Evolutionary conservation across 2,113 vertebrate genomes (phyloP).

Genomic region (Percopsis transmontana): DNA sequence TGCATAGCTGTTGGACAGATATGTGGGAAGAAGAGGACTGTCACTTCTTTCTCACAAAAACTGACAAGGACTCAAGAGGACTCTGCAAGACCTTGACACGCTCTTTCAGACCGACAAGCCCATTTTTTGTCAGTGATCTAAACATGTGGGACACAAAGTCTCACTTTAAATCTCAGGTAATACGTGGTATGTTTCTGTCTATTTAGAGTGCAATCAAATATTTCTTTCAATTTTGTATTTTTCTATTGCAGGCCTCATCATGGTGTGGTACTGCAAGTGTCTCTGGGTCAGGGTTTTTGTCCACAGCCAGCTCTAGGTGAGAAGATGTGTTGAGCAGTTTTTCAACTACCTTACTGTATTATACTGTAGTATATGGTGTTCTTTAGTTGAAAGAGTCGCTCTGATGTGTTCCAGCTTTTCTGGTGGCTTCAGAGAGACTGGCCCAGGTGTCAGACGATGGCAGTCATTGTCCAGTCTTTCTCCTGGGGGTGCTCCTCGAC

Average conservation of each 20-base stretch:
- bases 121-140: conserved; percentile 53
- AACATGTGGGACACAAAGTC: conserved; percentile 67
- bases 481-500: conserved; percentile 24
- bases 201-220: background rate
- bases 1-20: conserved; percentile 19
- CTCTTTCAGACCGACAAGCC: conserved; percentile 46
- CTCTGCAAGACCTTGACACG: conserved; percentile 28
- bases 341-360: background rate
- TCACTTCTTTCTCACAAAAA: conserved; percentile 35
- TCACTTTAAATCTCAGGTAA: conserved; percentile 66
- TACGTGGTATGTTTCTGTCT: background rate
- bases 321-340: background rate
- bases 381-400: background rate
- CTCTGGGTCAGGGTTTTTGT: conserved; percentile 51
- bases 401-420: conserved; percentile 25
- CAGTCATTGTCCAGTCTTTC: conserved; percentile 67
- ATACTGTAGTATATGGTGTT: background rate
- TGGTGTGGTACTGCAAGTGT: conserved; percentile 41
- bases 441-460: conserved; percentile 57
- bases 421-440: conserved; percentile 39
- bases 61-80: conserved; percentile 24
- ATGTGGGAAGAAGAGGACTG: conserved; percentile 28
- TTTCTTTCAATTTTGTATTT: background rate
- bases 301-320: conserved; percentile 63
- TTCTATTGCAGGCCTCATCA: conserved; percentile 53